A percentile compares a stretch with the other conserved stretches of the same genome.
phyloP scores from a whole-genome alignment of 2,888 invertebrate genomes.

The Erpobdella octoculata region DNA sequence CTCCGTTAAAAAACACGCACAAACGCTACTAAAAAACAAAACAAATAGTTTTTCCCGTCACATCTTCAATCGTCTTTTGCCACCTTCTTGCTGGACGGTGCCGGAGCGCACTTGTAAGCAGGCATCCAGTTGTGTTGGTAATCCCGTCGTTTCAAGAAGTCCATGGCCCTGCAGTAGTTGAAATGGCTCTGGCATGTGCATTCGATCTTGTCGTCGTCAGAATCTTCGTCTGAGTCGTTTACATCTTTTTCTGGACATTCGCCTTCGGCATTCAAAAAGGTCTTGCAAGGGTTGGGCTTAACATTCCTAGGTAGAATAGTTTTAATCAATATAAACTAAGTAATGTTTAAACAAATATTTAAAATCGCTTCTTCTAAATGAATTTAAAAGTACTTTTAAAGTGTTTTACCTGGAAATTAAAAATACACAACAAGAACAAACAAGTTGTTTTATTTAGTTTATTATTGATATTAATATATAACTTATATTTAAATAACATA shows the following conservation, averaged over 20 bases:
- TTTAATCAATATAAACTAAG: too few relatives aligned
- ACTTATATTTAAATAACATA: too few relatives aligned
- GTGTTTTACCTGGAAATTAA: not conserved
- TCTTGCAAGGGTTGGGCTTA: conserved; percentile 24
- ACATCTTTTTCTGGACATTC: conserved; percentile 23
- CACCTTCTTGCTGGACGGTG: not conserved
- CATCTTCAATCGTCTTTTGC: not conserved
- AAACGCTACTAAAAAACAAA: too few relatives aligned
- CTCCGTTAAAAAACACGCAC: too few relatives aligned
- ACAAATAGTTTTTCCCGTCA: too few relatives aligned
- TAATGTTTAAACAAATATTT: too few relatives aligned
- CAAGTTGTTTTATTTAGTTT: not conserved
- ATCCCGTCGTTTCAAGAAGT: conserved; percentile 14
- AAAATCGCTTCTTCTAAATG: not conserved
- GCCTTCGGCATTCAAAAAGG: conserved; percentile 11
- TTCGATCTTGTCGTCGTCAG: conserved; percentile 21
- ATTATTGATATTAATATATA: not conserved
- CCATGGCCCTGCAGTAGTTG: conserved; percentile 19
- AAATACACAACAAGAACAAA: not conserved
- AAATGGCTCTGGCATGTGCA: conserved; percentile 15
- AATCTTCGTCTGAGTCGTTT: conserved; percentile 24
- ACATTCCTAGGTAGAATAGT: too few relatives aligned
- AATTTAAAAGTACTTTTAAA: not conserved
- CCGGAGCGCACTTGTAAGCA: not conserved
- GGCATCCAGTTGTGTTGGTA: conserved; percentile 27